phyloP scores from a whole-genome alignment of 2,113 vertebrate species.

The Sterrhoptilus dennistouni region DNA sequence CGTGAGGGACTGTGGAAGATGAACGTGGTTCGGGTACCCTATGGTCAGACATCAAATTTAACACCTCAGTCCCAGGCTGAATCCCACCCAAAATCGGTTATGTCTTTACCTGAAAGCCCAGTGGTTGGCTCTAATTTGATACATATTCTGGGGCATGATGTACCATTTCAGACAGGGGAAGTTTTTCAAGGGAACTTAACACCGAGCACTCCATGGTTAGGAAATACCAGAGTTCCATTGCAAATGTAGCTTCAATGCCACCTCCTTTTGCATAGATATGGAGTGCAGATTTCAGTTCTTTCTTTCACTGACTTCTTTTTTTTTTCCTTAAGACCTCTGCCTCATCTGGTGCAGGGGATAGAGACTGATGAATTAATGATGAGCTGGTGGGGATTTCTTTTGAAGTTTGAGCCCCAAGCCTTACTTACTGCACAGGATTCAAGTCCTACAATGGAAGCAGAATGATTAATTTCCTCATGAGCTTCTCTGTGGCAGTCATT shows the following conservation, averaged over 20 bases:
- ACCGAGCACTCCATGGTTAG: not conserved
- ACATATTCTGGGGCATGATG: not conserved
- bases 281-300: not conserved
- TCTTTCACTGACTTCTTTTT: not conserved
- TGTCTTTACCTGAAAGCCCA: not conserved
- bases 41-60: not conserved
- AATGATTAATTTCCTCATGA: conserved; percentile 3
- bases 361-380: not conserved
- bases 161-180: not conserved
- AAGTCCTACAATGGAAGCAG: not conserved
- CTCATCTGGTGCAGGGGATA: not conserved
- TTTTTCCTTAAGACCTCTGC: not conserved
- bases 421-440: not conserved
- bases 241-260: not conserved
- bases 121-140: not conserved
- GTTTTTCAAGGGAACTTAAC: not conserved
- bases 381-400: not conserved
- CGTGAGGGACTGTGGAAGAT: accelerated
- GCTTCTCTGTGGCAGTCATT: not conserved
- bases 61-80: not conserved
- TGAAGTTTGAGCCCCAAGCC: not conserved
- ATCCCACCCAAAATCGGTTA: accelerated
- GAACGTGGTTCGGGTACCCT: not conserved
- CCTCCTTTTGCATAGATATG: not conserved
- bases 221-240: not conserved